Evolutionary conservation across 2,113 vertebrate genomes (phyloP).

Genomic region (Eubucco bourcierii): DNA sequence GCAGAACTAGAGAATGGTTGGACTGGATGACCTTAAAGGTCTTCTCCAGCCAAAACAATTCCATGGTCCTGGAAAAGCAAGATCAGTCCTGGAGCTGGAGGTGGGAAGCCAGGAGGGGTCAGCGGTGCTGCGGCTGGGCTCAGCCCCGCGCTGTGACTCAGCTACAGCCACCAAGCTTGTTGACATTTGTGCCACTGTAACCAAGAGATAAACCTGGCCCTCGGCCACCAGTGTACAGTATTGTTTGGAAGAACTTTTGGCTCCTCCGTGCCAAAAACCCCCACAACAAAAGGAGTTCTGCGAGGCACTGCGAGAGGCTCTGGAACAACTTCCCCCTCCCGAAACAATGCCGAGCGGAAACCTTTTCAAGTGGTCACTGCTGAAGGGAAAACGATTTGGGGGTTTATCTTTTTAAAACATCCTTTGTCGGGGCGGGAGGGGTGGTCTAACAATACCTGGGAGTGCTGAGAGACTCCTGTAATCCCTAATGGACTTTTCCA

Average conservation of each 20-base stretch:
- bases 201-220: background rate
- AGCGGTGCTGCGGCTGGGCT: fast-evolving
- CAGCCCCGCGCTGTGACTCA: background rate
- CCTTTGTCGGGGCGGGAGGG: background rate
- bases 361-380: background rate
- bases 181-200: background rate
- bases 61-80: background rate
- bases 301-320: background rate
- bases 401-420: background rate
- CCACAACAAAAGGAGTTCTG: background rate
- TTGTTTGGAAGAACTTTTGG: conserved; percentile 1
- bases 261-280: background rate
- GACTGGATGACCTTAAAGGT: no score
- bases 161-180: background rate
- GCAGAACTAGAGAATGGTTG: no score
- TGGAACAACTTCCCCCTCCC: background rate
- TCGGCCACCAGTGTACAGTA: background rate
- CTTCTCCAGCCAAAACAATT: no score
- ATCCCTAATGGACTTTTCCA: conserved; percentile 29
- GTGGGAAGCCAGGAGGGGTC: background rate
- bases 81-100: background rate
- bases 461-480: background rate
- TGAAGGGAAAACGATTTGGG: background rate
- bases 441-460: conserved; percentile 13
- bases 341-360: conserved; percentile 31